phyloP scores from a whole-genome alignment of 2,797 vertebrate genomes.

The Falco cherrug region DNA sequence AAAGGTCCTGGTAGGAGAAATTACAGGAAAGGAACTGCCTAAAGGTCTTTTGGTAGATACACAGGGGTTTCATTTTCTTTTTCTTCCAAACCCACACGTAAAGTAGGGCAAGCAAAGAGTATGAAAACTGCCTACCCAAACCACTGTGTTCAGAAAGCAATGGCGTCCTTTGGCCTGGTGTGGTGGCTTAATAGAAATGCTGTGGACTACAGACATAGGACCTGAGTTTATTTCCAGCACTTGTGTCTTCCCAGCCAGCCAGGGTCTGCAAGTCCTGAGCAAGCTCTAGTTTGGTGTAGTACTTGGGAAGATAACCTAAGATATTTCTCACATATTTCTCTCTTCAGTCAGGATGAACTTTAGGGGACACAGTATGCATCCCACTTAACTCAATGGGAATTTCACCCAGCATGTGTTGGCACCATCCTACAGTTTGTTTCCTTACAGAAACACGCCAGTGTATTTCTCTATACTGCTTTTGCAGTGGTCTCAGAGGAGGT shows the following conservation, averaged over 20 bases:
- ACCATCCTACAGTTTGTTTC: neutral
- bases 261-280: neutral
- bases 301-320: slow-evolving; percentile 43
- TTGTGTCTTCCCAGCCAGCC: neutral
- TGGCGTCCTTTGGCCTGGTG: neutral
- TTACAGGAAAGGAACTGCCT: neutral
- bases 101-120: neutral
- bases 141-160: neutral
- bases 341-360: slow-evolving; percentile 17
- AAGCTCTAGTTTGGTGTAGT: neutral
- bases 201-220: neutral
- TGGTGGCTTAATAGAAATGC: neutral
- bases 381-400: slow-evolving; percentile 40
- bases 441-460: neutral
- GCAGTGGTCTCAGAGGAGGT: slow-evolving; percentile 42
- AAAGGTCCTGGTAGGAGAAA: neutral
- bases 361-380: neutral
- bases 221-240: neutral
- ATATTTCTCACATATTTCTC: slow-evolving; percentile 37
- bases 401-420: slow-evolving; percentile 24
- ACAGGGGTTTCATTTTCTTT: neutral
- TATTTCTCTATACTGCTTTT: neutral
- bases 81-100: neutral
- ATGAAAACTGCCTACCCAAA: neutral
- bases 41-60: neutral